Evolutionary conservation across 2,113 vertebrate genomes (phyloP).

Genomic region (Geococcyx californianus): DNA sequence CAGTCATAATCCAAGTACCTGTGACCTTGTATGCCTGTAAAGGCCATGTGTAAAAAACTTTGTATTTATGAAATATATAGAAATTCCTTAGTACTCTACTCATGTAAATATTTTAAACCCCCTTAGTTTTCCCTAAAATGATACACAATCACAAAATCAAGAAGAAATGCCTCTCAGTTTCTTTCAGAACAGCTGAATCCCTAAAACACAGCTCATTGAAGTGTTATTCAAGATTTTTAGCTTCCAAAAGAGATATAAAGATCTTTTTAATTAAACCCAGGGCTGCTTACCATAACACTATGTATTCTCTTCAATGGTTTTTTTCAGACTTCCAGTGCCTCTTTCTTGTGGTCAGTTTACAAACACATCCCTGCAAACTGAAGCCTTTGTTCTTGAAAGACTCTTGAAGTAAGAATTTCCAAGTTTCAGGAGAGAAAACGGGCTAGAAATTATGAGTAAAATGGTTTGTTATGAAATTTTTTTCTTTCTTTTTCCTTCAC

Average conservation of each 20-base stretch:
- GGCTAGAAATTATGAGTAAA: neutral
- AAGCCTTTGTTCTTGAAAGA: neutral
- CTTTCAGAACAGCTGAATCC: neutral
- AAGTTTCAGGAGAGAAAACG: neutral
- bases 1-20: neutral
- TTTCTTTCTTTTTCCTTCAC: neutral
- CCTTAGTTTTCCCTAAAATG: neutral
- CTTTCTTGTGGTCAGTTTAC: neutral
- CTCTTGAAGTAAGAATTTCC: neutral
- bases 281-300: neutral
- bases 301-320: neutral
- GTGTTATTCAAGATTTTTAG: neutral
- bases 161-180: neutral
- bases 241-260: neutral
- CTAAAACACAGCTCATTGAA: neutral
- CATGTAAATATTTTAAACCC: neutral
- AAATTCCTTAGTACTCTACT: neutral
- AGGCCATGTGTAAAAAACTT: neutral
- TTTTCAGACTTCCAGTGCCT: neutral
- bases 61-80: neutral
- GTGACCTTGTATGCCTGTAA: neutral
- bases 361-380: neutral
- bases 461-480: neutral
- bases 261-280: slow-evolving; percentile 15
- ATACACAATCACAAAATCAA: neutral